A percentile compares a stretch with the other conserved stretches of the same genome.
phyloP scores from a whole-genome alignment of 2,888 invertebrate species.

The Cylindroiulus punctatus region DNA sequence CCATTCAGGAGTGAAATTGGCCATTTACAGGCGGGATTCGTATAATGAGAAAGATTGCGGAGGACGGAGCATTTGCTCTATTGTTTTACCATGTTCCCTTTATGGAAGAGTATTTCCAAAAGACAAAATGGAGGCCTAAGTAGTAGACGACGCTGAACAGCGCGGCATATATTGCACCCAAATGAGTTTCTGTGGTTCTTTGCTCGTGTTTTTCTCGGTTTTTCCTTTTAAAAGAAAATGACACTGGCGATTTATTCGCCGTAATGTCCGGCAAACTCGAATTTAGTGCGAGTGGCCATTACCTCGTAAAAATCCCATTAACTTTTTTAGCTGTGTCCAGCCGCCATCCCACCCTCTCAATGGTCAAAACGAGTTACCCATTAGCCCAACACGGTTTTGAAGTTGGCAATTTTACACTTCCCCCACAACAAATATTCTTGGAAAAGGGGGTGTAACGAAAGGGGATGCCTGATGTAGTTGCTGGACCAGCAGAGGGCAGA shows the following conservation, averaged over 20 bases:
- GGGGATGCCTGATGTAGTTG: background rate
- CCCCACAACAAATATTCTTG: background rate
- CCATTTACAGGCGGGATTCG: background rate
- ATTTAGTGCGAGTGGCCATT: conserved; percentile 26
- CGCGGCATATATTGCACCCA: background rate
- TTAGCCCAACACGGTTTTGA: background rate
- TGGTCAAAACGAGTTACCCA: background rate
- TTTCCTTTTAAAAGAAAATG: conserved; percentile 9
- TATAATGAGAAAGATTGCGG: background rate
- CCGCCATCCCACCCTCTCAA: background rate
- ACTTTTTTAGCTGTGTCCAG: conserved; percentile 20
- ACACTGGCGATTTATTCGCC: background rate
- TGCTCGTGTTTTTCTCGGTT: background rate
- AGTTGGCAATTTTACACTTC: background rate
- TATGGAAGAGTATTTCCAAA: background rate
- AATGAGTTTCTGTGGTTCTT: background rate
- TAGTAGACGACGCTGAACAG: background rate
- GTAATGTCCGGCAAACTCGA: conserved; percentile 24
- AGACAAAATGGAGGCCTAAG: background rate
- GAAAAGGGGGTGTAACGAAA: background rate
- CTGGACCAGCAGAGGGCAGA: background rate
- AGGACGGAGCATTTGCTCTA: background rate
- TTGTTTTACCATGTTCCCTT: background rate
- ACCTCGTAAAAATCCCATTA: conserved; percentile 26
- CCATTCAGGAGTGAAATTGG: background rate